Base-by-base conservation (phyloP, 2,888 invertebrate genomes). In the Drosophila gaucha region DNA sequence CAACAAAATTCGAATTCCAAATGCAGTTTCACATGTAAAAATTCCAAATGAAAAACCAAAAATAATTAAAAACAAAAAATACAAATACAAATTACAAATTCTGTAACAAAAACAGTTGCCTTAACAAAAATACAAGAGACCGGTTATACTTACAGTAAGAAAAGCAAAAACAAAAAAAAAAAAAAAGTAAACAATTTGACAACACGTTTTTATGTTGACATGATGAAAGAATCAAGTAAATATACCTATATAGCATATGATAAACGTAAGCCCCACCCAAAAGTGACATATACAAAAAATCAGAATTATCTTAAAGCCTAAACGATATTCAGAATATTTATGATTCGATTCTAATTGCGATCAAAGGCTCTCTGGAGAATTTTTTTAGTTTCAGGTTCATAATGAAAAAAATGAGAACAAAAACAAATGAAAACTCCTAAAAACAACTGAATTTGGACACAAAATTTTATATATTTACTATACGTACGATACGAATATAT, bases 71-170 rank as follows among this genome's bases (percentile, higher is more conserved):
- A 65, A 73, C 18, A 38, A 49, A 54, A 39, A 39, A 39, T 44
- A 66, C 41, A 56, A 60, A 86, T 76, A 65, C 65, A 67, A 80
- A 69, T 74, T 65, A 76, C 75, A 75, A 80, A 83, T 82, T 86
- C 83, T 66, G 80, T 79, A 83, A 80, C 86, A 90, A 88, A 89
- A 89, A 82, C 90, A 90, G 91, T 90, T 91, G 90, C 90, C 90
- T 90, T 90, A 90, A 64, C 73, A 77, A 70, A 72, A 69, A 58
- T 44, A 84, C 78, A 85, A 86, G 74, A 80, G 76, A 85, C 89
- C 88, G 82, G 79, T 78, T 80, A 66, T 79, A 83, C 71, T 64
- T 62, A 86, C 80, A 83, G 73, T 80, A 80, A 86, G 80, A 79
- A 46, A 68, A 50, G 12, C n/a, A 26, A 35, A 12, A 10, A 24